Base-by-base conservation (phyloP, 2,113 vertebrate species). In the Thalassarche chlororhynchos region DNA sequence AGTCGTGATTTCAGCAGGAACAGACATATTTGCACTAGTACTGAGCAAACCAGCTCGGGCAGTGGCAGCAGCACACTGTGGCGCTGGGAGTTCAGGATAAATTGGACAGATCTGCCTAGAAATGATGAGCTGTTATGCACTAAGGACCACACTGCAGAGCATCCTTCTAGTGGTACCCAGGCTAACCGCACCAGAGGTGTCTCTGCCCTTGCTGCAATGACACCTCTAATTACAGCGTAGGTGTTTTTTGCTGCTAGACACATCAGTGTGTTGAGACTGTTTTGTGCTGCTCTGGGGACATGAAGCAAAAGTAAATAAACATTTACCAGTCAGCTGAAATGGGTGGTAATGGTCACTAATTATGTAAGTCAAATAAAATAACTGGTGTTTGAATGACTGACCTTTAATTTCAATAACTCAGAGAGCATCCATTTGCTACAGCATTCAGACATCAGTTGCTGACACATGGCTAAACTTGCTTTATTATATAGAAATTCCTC, bases 331-430 rank as follows among this genome's bases (percentile, higher is more conserved):
- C 66, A 42, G 34, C 7, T 84, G 52, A 90, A 88, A 83, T 68
- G 32, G 34, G 32, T 57, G 58, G 61, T n/a, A 95, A 92, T 57
- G 36, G 40, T 10, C 55, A 61, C 61, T 92, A 89, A 90, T 89
- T 66, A 78, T 10, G 17, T 34, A 75, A 92, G 34, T 84, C 49
- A 92, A 92, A 89, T 68, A 94, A 90, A 94, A 79, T 80, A 95
- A 71, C 51, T 60, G 44, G 25, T 51, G 55, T 86, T 94, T 52
- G 61, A 91, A 81, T 52, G 47, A 49, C 29, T 61, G 77, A 91
- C 38, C 57, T 84, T 93, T 89, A 76, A 87, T 89, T 89, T 84
- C 44, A 65, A 0, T 84, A 65, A 95, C 40, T 82, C 72, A 57
- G 61, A 87, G 32, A 72, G 77, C 61, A 86, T 69, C 24, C 40